phyloP scores from a whole-genome alignment of 1,140 invertebrate species.

The Berghia stephanieae region DNA sequence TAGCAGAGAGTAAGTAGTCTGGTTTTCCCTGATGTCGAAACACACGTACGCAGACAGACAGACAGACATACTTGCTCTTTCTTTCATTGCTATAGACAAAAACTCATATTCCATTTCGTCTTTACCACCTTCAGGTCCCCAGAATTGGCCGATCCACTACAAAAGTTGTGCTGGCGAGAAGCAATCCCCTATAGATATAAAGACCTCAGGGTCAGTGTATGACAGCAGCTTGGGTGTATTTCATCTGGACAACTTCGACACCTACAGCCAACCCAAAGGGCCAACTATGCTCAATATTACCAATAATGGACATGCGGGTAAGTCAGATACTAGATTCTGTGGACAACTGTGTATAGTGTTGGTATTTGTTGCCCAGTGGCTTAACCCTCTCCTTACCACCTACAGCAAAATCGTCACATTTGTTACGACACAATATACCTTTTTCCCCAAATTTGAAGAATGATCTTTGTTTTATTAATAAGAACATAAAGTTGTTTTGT shows the following conservation, averaged over 20 bases:
- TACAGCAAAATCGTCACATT: neutral
- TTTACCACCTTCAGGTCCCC: conserved; percentile 30
- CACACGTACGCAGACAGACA: neutral
- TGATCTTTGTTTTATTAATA: neutral
- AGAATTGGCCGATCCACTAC: conserved; percentile 34
- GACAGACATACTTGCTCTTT: neutral
- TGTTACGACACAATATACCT: neutral
- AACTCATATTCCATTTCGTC: neutral
- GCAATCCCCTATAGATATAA: conserved; percentile 44
- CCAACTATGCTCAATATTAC: conserved; percentile 29
- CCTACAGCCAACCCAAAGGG: conserved; percentile 29
- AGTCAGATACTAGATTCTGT: neutral
- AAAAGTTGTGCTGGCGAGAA: conserved; percentile 35
- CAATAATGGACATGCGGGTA: conserved; percentile 41
- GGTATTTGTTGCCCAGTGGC: neutral
- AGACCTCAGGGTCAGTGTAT: neutral
- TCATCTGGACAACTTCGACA: conserved; percentile 44
- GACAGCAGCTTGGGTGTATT: conserved; percentile 31
- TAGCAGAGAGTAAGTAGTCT: neutral
- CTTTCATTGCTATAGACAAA: neutral
- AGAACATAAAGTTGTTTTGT: neutral
- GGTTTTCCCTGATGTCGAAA: neutral
- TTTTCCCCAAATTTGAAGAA: neutral
- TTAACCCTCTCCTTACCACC: too few relatives aligned
- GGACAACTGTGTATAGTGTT: neutral